phyloP scores from a whole-genome alignment of 2,113 vertebrate genomes.

The Poeciliopsis occidentalis region DNA sequence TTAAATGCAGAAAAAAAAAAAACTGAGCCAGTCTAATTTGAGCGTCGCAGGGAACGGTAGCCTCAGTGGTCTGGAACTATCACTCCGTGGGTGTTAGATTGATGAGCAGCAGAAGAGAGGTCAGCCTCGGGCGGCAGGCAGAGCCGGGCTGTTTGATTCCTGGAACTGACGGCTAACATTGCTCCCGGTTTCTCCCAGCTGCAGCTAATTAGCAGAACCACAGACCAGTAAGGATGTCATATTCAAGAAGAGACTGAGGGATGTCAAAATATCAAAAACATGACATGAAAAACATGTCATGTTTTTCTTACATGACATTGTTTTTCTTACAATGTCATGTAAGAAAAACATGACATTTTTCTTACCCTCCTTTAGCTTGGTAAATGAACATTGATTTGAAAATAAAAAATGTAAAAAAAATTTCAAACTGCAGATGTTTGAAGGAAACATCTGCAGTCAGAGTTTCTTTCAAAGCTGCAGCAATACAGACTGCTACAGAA shows the following conservation, averaged over 20 bases:
- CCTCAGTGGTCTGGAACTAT: constrained; percentile 8
- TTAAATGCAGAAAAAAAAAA: not conserved
- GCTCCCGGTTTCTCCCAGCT: constrained; percentile 19
- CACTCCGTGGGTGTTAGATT: constrained; percentile 22
- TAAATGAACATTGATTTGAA: not conserved
- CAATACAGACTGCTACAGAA: too few species aligned
- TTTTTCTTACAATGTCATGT: too few species aligned
- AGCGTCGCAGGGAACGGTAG: not conserved
- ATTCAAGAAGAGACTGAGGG: not conserved
- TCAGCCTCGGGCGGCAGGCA: constrained; percentile 43
- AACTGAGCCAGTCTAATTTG: not conserved
- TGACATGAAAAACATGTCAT: too few species aligned
- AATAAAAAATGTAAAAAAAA: not conserved
- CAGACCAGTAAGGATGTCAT: not conserved
- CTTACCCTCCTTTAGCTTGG: not conserved
- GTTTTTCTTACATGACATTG: too few species aligned
- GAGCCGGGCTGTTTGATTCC: constrained; percentile 10
- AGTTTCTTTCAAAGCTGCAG: too few species aligned
- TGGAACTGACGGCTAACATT: constrained; percentile 1
- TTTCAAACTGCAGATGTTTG: too few species aligned
- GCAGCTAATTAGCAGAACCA: not conserved
- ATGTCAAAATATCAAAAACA: not conserved
- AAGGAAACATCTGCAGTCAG: too few species aligned
- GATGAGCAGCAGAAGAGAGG: constrained; percentile 54
- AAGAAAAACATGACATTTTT: too few species aligned